These are phyloP conservation scores for Hypercompe scribonia DNA, from an alignment of 2,888 invertebrate species.

Conservation along the genomic window DNA sequence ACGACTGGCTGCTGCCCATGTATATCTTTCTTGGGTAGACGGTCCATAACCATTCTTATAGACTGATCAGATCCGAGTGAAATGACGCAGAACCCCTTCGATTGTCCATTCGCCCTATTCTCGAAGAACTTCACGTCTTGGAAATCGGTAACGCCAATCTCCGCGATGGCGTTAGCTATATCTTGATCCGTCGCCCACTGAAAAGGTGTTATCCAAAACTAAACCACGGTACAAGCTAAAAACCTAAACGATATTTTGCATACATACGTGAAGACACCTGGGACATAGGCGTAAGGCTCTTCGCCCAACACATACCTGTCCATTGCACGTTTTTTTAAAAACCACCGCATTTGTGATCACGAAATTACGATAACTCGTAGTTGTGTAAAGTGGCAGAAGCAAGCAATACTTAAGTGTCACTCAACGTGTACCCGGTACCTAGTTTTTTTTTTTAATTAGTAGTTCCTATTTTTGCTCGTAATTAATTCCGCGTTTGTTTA, in stretches of 20 bases:
- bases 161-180: constrained; percentile 95
- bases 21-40: constrained; percentile 97
- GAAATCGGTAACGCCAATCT: constrained; percentile 96
- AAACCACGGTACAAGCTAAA: constrained; percentile 61
- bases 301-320: constrained; percentile 56
- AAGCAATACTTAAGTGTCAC: constrained; percentile 33
- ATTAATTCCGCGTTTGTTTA: constrained; percentile 21
- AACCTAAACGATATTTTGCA: constrained; percentile 38
- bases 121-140: constrained; percentile 99
- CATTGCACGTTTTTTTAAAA: constrained; percentile 35
- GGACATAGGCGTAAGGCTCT: constrained; percentile 37
- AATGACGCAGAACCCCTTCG: constrained; percentile 99
- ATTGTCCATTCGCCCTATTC: constrained; percentile 99
- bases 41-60: constrained; percentile 95
- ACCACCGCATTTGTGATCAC: constrained; percentile 31
- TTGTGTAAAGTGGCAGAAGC: constrained; percentile 27
- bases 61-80: constrained; percentile 97
- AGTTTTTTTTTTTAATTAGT: constrained; percentile 9
- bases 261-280: constrained; percentile 52
- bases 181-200: constrained; percentile 99
- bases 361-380: constrained; percentile 19
- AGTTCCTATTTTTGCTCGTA: constrained; percentile 22
- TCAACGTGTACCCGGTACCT: constrained; percentile 35
- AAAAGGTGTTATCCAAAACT: constrained; percentile 76
- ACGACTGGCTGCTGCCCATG: constrained; percentile 98